Evolutionary conservation across 1,140 invertebrate species (phyloP), one percentile per base, ranked within the genome.

Genomic region (Euglossa dilemma): DNA sequence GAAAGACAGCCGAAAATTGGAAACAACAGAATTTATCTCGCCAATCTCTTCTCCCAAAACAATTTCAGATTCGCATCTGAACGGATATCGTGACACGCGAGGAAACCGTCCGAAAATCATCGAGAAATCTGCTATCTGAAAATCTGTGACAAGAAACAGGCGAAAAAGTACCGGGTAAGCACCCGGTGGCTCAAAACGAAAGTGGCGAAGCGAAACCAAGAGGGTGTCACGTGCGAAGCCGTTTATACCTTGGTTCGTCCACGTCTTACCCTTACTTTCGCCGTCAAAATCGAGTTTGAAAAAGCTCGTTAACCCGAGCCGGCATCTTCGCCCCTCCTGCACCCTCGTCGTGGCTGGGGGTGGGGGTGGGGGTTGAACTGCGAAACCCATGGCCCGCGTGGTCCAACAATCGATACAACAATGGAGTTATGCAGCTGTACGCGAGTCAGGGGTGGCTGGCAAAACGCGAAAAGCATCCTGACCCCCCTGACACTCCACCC

Each of bases 361-460:
- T 64, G 84, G 73, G 87, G 87, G 83, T 75, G 56, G 23, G 20
- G 56, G 56, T n/a, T 23, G 80, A 86, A 84, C 74, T 82, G 72
- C 59, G 87, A 83, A 87, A 69, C 83, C 63, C 36, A 36, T 61
- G 25, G 43, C 54, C 72, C 75, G 80, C 72, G 67, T 57, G 23
- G 77, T 83, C 63, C 80, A 82, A 70, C 83, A 89, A 89, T 88
- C 88, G 87, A 88, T 88, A 88, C 87, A 89, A 89, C 88, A 88
- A 89, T 88, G 75, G 85, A 90, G 86, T 89, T 88, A 89, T 86
- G 88, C 86, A 88, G 81, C 88, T 88, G 85, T 88, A 80, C 63
- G 80, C 74, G 79, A 69, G 75, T 78, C 74, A 83, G 76, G 80
- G 80, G 75, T 61, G 69, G 69, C 69, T 52, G 59, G 73, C 77